These are phyloP conservation scores for Eupithecia subumbrata DNA, from an alignment of 2,888 invertebrate genomes.

Conservation along the genomic window DNA sequence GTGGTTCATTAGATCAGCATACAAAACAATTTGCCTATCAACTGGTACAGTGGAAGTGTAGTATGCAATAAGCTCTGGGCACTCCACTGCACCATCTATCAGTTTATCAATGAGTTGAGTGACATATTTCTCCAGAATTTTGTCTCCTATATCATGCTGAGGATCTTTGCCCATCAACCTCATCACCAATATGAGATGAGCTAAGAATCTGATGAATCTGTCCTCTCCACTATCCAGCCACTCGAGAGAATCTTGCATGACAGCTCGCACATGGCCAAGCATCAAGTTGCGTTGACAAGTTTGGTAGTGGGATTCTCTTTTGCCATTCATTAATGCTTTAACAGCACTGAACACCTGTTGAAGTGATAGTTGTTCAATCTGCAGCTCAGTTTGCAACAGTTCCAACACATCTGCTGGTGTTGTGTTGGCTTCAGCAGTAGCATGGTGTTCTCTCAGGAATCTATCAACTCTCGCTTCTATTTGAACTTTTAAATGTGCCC, in stretches of 20 bases:
- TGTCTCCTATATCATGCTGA: conserved; percentile 88
- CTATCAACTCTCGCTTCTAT: conserved; percentile 93
- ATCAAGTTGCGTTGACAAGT: conserved; percentile 94
- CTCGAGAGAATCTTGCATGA: conserved; percentile 88
- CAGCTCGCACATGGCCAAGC: conserved; percentile 89
- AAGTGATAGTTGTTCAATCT: conserved; percentile 69
- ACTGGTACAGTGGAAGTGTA: conserved; percentile 92
- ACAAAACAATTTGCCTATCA: conserved; percentile 80
- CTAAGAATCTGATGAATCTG: conserved; percentile 89
- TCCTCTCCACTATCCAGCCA: conserved; percentile 85
- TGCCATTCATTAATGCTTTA: conserved; percentile 77
- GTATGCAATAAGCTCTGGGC: conserved; percentile 91
- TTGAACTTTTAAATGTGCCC: conserved; percentile 93
- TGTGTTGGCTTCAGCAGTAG: conserved; percentile 74
- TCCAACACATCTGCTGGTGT: conserved; percentile 73
- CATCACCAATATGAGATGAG: conserved; percentile 93
- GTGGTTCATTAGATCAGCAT: conserved; percentile 88
- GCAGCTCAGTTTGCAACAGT: conserved; percentile 68
- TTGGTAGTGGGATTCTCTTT: conserved; percentile 87
- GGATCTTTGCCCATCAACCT: conserved; percentile 90
- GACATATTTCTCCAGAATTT: conserved; percentile 90
- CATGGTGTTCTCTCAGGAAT: conserved; percentile 77
- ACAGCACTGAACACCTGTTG: conserved; percentile 76
- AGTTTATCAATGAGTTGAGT: conserved; percentile 86
- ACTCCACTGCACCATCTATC: conserved; percentile 82